Percentiles rank a stretch among this genome's conserved stretches.
These are phyloP conservation scores for Clistopyga incitator DNA, from an alignment of 2,888 invertebrate species.

Conservation along the genomic window DNA sequence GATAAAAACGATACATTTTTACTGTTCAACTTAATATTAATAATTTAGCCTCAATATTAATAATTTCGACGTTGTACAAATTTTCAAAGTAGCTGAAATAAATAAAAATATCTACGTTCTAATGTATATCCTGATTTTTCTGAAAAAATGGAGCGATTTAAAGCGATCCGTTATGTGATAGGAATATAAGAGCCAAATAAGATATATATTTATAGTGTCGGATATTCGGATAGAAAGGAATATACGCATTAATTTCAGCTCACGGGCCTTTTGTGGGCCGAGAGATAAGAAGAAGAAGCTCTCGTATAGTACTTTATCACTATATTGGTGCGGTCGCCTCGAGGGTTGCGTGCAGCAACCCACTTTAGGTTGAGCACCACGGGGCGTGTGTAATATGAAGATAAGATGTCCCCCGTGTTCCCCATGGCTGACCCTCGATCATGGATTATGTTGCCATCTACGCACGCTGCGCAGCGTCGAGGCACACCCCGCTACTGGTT, in stretches of 20 bases:
- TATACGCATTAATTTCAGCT: slow-evolving; percentile 29
- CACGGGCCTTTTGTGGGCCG: slow-evolving; percentile 24
- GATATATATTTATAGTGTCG: slow-evolving; percentile 42
- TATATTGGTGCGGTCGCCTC: slow-evolving; percentile 2
- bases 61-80: too few species aligned
- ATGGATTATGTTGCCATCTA: slow-evolving; percentile 81
- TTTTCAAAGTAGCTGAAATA: too few species aligned
- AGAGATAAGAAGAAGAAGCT: slow-evolving; percentile 34
- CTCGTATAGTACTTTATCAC: slow-evolving; percentile 37
- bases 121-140: too few species aligned
- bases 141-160: background rate
- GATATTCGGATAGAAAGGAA: slow-evolving; percentile 19
- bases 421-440: slow-evolving; percentile 76
- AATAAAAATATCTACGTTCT: too few species aligned
- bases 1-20: too few species aligned
- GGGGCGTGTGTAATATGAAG: slow-evolving; percentile 80
- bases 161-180: slow-evolving; percentile 4
- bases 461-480: slow-evolving; percentile 50
- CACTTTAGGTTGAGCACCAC: slow-evolving; percentile 75
- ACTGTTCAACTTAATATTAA: too few species aligned
- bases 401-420: slow-evolving; percentile 81
- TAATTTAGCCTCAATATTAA: too few species aligned
- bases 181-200: slow-evolving; percentile 24
- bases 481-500: slow-evolving; percentile 72
- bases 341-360: slow-evolving; percentile 44